phyloP scores from a whole-genome alignment of 2,888 invertebrate species.

The Rhaphigaster nebulosa region DNA sequence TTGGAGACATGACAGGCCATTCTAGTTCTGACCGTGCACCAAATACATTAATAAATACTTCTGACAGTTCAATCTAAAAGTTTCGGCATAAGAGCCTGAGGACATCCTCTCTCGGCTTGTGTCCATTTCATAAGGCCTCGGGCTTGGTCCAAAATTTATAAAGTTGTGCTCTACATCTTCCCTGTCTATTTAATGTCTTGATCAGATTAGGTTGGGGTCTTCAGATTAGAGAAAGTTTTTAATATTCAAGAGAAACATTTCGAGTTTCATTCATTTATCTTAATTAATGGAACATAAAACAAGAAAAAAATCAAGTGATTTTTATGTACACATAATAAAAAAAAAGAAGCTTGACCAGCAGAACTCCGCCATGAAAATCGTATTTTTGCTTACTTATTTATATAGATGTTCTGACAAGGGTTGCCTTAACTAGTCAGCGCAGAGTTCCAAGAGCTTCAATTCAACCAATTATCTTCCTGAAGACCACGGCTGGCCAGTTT shows the following conservation, averaged over 20 bases:
- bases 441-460: no score
- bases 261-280: neutral
- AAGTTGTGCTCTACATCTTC: slow-evolving; percentile 38
- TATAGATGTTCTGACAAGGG: no score
- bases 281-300: neutral
- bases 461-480: no score
- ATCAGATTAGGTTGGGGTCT: neutral
- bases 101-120: neutral
- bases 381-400: no score
- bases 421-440: no score
- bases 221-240: neutral
- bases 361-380: no score
- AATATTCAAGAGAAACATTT: neutral
- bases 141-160: neutral
- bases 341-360: no score
- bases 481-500: no score
- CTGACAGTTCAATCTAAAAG: slow-evolving; percentile 39
- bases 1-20: neutral
- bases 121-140: neutral
- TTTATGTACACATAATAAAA: no score
- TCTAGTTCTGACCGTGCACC: neutral
- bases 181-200: slow-evolving; percentile 17
- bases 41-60: slow-evolving; percentile 33
- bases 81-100: neutral
- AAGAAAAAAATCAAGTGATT: no score